These are phyloP conservation scores for Trachelus stipa DNA, from an alignment of 2,888 invertebrate genomes.

Conservation along the genomic window DNA sequence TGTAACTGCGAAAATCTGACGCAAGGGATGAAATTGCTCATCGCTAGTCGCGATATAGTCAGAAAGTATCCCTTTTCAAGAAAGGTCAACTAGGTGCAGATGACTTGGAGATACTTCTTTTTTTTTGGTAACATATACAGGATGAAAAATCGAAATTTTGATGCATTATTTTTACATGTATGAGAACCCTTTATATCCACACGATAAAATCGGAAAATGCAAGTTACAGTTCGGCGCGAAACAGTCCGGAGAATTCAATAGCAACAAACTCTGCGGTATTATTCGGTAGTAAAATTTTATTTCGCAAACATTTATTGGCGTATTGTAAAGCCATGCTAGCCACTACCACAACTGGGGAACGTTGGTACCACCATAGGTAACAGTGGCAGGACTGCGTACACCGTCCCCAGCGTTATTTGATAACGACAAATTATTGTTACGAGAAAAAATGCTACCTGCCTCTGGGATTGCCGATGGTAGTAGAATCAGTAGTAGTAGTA, in stretches of 20 bases:
- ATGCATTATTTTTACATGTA: conserved; percentile 23
- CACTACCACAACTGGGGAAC: no score
- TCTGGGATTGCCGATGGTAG: conserved; percentile 1
- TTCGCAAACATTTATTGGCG: conserved; percentile 61
- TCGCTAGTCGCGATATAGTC: no score
- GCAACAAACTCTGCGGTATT: conserved; percentile 62
- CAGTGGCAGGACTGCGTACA: no score
- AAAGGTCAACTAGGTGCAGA: no score
- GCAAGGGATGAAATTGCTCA: no score
- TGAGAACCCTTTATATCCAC: conserved; percentile 32
- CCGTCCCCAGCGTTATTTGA: conserved; percentile 53
- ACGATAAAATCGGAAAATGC: conserved; percentile 37
- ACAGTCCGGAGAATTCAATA: conserved; percentile 60
- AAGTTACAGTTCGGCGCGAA: conserved; percentile 33
- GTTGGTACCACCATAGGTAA: no score
- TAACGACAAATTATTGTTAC: conserved; percentile 67
- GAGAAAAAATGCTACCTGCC: conserved; percentile 55
- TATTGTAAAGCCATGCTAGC: conserved; percentile 35
- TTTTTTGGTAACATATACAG: no score
- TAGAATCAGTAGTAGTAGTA: no score
- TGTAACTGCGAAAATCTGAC: no score
- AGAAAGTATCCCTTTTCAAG: no score
- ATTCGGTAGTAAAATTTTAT: conserved; percentile 66
- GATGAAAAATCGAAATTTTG: neutral
- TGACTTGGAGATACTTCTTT: no score